Conservation (phyloP, 2,888 invertebrate species). For the Cantharis rustica region DNA sequence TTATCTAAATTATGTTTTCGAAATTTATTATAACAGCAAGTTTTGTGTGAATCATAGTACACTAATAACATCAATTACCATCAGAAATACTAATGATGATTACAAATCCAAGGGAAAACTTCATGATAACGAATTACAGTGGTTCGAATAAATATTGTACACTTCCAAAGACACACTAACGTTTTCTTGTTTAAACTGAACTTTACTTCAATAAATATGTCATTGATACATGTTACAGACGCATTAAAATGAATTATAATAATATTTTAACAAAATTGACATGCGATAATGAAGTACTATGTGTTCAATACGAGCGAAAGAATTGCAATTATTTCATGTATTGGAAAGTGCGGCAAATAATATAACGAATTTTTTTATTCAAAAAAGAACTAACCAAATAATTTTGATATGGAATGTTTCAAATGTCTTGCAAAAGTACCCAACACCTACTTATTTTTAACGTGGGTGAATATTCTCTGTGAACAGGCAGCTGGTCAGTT, state of each 20-base stretch:
- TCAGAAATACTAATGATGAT: conserved; percentile 47
- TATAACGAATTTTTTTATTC: conserved; percentile 26
- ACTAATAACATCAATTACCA: conserved; percentile 42
- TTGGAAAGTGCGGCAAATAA: conserved; percentile 40
- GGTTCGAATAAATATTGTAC: conserved; percentile 26
- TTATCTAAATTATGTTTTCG: background rate
- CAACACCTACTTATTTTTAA: conserved; percentile 19
- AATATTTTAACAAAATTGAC: conserved; percentile 51
- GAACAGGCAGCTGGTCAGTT: conserved; percentile 49
- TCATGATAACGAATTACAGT: conserved; percentile 34
- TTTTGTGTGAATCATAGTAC: conserved; percentile 43
- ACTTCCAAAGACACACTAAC: background rate
- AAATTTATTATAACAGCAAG: background rate
- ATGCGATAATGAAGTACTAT: background rate
- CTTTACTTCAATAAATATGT: conserved; percentile 50
- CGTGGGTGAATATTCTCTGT: conserved; percentile 28
- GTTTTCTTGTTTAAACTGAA: conserved; percentile 9
- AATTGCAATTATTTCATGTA: background rate
- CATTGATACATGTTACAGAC: conserved; percentile 51
- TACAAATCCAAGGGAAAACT: conserved; percentile 40
- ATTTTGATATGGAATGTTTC: conserved; percentile 14
- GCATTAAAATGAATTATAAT: conserved; percentile 55
- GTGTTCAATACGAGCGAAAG: background rate
- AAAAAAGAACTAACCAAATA: conserved; percentile 32
- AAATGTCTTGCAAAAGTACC: conserved; percentile 10